These are phyloP conservation scores for Astyanax mexicanus DNA, from an alignment of 2,797 vertebrate species.

Conservation along the genomic window DNA sequence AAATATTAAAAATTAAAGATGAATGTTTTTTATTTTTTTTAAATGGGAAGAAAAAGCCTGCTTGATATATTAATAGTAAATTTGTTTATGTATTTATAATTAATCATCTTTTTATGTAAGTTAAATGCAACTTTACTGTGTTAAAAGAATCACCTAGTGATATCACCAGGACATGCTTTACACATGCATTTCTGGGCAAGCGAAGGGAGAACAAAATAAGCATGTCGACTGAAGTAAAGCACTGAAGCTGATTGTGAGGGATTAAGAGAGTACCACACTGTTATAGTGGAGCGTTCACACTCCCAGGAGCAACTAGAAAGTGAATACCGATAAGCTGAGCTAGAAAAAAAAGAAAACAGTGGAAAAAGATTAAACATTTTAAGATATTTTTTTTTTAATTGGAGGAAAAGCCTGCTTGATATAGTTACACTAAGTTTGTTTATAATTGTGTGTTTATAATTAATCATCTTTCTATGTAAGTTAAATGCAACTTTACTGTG, in stretches of 20 bases:
- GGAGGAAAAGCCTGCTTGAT: not conserved
- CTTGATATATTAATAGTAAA: not conserved
- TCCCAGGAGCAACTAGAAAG: not conserved
- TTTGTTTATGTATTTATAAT: not conserved
- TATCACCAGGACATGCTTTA: too few species aligned
- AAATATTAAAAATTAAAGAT: not conserved
- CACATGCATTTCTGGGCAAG: too few species aligned
- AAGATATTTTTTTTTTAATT: not conserved
- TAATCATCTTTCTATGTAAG: not conserved
- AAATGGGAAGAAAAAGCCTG: not conserved
- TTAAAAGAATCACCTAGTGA: too few species aligned
- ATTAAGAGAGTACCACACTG: not conserved
- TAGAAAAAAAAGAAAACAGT: not conserved
- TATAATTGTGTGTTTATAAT: not conserved
- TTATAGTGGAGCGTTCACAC: slow-evolving; percentile 3
- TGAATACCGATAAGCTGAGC: not conserved
- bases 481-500: too few species aligned
- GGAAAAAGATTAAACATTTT: not conserved
- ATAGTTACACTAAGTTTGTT: not conserved
- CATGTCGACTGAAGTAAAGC: too few species aligned
- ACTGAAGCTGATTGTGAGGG: not conserved
- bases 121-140: too few species aligned
- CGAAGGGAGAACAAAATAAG: too few species aligned
- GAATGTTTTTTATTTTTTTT: not conserved
- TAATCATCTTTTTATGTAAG: not conserved